Evolutionary conservation across 2,888 invertebrate species (phyloP).

Genomic region (Agapostemon virescens): DNA sequence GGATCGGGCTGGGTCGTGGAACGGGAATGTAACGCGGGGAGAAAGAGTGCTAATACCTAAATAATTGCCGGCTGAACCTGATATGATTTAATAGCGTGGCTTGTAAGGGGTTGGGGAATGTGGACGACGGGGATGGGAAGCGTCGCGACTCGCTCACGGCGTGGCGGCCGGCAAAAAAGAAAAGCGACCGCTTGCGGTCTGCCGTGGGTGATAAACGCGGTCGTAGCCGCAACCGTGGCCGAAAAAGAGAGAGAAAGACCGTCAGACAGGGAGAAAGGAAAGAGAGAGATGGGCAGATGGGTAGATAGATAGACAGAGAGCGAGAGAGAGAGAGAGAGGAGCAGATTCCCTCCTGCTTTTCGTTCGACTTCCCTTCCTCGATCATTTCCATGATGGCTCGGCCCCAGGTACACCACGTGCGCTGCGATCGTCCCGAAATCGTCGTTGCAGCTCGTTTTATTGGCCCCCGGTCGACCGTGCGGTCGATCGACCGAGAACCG

Average conservation of each 20-base stretch:
- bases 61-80: constrained; percentile 77
- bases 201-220: constrained; percentile 69
- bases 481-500: constrained; percentile 58
- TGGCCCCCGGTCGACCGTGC: constrained; percentile 45
- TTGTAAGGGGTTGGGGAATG: constrained; percentile 43
- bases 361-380: constrained; percentile 24
- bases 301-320: too few relatives aligned
- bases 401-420: constrained; percentile 14
- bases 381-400: constrained; percentile 47
- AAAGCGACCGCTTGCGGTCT: constrained; percentile 42
- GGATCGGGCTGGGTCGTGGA: constrained; percentile 31
- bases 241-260: not conserved
- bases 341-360: constrained; percentile 22
- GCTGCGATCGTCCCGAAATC: constrained; percentile 44
- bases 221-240: constrained; percentile 21
- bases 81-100: constrained; percentile 75
- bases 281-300: too few relatives aligned
- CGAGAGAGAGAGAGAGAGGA: not conserved
- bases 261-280: not conserved
- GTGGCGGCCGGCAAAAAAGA: constrained; percentile 51
- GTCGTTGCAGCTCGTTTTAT: constrained; percentile 53
- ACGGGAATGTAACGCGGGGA: constrained; percentile 52
- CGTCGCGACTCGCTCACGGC: constrained; percentile 53
- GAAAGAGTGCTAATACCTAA: constrained; percentile 75
- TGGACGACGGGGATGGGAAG: constrained; percentile 18